Percentiles rank a stretch among this genome's conserved stretches.
Conservation (phyloP, 2,888 invertebrate genomes). For the Vanessa cardui region DNA sequence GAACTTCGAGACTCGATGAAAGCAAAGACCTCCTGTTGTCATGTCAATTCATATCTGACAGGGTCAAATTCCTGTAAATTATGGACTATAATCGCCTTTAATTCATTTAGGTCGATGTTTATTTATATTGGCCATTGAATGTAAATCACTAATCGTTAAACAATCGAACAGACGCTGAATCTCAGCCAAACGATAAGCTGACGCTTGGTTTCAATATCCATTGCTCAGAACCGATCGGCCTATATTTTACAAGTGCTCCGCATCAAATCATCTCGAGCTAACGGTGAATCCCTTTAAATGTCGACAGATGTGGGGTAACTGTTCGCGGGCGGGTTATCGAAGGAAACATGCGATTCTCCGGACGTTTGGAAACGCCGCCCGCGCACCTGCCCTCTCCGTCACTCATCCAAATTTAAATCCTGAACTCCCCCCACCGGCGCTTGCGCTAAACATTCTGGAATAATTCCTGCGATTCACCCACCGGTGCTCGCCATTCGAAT, state of each 20-base stretch:
- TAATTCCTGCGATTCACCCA: slow-evolving; percentile 80
- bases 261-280: slow-evolving; percentile 27
- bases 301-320: slow-evolving; percentile 51
- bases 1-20: slow-evolving; percentile 6
- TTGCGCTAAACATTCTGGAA: slow-evolving; percentile 80
- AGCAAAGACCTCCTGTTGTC: slow-evolving; percentile 16
- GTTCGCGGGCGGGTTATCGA: slow-evolving; percentile 55
- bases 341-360: slow-evolving; percentile 64
- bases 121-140: slow-evolving; percentile 53
- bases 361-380: slow-evolving; percentile 75
- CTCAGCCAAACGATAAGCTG: slow-evolving; percentile 63
- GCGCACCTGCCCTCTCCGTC: slow-evolving; percentile 83
- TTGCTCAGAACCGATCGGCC: slow-evolving; percentile 43
- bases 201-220: slow-evolving; percentile 45
- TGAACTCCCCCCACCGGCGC: slow-evolving; percentile 78
- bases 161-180: slow-evolving; percentile 54
- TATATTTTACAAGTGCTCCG: slow-evolving; percentile 41
- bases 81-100: slow-evolving; percentile 13
- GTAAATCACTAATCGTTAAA: slow-evolving; percentile 60
- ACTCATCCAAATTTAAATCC: slow-evolving; percentile 83
- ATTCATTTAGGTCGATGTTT: slow-evolving; percentile 40
- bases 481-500: slow-evolving; percentile 81
- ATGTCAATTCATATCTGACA: slow-evolving; percentile 21
- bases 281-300: slow-evolving; percentile 43
- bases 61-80: slow-evolving; percentile 31